These are phyloP conservation scores for Drosophila miranda DNA, from an alignment of 1,140 invertebrate species.

Conservation along the genomic window DNA sequence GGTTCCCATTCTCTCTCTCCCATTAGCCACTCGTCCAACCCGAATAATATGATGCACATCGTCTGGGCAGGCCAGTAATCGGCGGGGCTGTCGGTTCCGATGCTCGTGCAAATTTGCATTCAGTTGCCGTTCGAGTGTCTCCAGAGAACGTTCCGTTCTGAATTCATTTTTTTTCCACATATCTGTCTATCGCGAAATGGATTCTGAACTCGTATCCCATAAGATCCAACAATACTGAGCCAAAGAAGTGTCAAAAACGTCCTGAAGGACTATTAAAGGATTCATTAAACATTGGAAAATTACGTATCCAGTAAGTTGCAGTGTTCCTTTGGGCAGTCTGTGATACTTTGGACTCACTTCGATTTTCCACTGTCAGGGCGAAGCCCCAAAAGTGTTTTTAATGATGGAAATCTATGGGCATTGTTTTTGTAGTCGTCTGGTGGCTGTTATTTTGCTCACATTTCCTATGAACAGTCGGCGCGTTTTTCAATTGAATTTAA, in stretches of 20 bases:
- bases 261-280: background rate
- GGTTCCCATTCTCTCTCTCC: constrained; percentile 7
- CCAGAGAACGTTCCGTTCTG: constrained; percentile 51
- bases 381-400: constrained; percentile 67
- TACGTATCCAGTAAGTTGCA: background rate
- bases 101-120: constrained; percentile 64
- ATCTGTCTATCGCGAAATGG: background rate
- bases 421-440: constrained; percentile 33
- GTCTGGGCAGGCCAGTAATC: constrained; percentile 24
- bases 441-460: constrained; percentile 42
- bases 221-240: constrained; percentile 3
- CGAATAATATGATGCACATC: constrained; percentile 30
- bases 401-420: constrained; percentile 55
- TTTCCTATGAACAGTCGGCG: constrained; percentile 34
- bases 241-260: background rate
- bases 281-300: background rate
- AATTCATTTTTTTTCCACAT: background rate
- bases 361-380: constrained; percentile 10
- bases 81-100: constrained; percentile 13
- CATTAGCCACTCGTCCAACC: constrained; percentile 16
- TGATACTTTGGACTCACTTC: background rate
- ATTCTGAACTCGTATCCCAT: background rate
- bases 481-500: constrained; percentile 76
- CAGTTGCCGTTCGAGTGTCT: constrained; percentile 59
- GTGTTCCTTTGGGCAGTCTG: background rate